Evolutionary conservation across 2,888 invertebrate species (phyloP), one percentile per base, ranked within the genome.

Genomic region (Synanthedon formicaeformis): DNA sequence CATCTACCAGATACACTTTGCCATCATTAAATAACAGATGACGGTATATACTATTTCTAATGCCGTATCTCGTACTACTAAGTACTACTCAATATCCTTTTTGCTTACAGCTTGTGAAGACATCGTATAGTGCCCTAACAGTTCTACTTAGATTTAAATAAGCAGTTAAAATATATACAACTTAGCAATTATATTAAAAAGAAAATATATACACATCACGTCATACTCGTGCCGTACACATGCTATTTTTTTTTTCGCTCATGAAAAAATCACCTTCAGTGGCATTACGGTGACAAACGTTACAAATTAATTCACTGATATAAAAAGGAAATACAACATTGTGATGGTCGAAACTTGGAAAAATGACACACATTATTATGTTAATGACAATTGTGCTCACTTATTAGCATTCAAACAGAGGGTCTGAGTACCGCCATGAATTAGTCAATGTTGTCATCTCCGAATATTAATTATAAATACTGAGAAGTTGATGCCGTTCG

Each of bases 111-210:
- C 64, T 84, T 65, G 76, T 86, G 65, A 85, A 84, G 62, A 69
- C 81, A 4, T 83, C 85, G 1, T 85, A 86, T 64, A 82, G 79
- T 55, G 84, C 82, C 18, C 65, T 86, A 0, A 83, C 84, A 16
- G 67, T 85, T 45, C 61, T 86, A 41, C 70, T 49, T 64, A 58
- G 54, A 10, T 6, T 49, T n/a, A 6, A 23, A 51, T 14, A 5
- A 45, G 13, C 5, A 12, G 45, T 12, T 12, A 34, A 34, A 10
- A 10, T 8, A 34, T 34, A 12, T 45, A n/a, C 13, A 14, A 45
- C n/a, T 1, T 41, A 10, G 12, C n/a, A 13, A n/a, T 41, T 13
- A 41, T 45, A 2, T 8, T 45, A 6, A 13, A 13, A 45, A 5
- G 11, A 8, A 12, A 1, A n/a, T 41, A 3, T 45, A 45, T 11